Conservation (phyloP, 1,140 invertebrate genomes). For the Sycobia sp. region DNA sequence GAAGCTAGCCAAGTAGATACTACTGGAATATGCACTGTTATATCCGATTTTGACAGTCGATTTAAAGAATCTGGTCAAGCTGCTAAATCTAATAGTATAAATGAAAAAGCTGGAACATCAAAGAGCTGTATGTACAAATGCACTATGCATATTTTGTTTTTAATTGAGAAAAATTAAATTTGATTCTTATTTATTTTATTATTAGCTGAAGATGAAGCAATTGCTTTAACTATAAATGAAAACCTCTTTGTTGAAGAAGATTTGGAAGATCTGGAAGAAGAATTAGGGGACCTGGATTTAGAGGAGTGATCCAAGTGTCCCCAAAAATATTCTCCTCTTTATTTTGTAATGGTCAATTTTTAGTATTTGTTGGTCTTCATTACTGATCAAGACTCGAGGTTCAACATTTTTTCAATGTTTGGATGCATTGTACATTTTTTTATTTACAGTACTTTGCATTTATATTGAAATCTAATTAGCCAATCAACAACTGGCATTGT, state of each 20-base stretch:
- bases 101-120: slow-evolving; percentile 19
- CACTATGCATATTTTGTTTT: not conserved
- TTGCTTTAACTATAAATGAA: slow-evolving; percentile 86
- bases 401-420: not conserved
- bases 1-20: slow-evolving; percentile 74
- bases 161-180: not conserved
- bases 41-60: slow-evolving; percentile 53
- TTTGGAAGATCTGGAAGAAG: slow-evolving; percentile 81
- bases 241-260: slow-evolving; percentile 92
- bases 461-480: not conserved
- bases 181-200: slow-evolving; percentile 15
- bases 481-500: slow-evolving; percentile 4
- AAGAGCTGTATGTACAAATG: slow-evolving; percentile 32
- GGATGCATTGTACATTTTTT: slow-evolving; percentile 7
- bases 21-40: slow-evolving; percentile 60
- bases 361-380: not conserved
- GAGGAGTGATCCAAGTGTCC: slow-evolving; percentile 55
- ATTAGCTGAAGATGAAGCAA: slow-evolving; percentile 59
- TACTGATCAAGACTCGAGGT: not conserved
- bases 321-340: slow-evolving; percentile 19
- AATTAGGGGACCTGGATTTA: slow-evolving; percentile 76
- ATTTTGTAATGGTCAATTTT: not conserved
- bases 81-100: slow-evolving; percentile 12
- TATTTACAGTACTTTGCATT: slow-evolving; percentile 13
- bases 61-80: slow-evolving; percentile 42